These are phyloP conservation scores for Trilocha varians DNA, from an alignment of 2,888 invertebrate genomes.

Conservation along the genomic window DNA sequence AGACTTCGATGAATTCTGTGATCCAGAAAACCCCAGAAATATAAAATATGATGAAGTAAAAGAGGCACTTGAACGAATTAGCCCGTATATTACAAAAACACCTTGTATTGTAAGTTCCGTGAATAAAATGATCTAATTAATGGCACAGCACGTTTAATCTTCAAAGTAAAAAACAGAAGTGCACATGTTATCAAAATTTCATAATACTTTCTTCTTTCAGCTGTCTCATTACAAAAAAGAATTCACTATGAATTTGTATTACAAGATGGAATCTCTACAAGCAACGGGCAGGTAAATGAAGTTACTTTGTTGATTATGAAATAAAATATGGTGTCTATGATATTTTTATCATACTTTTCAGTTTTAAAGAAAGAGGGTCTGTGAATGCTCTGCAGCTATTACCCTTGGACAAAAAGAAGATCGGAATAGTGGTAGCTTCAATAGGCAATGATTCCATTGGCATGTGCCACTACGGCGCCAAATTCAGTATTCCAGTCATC, in stretches of 20 bases:
- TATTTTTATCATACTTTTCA: conserved; percentile 21
- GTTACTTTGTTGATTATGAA: background rate
- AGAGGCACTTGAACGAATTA: conserved; percentile 31
- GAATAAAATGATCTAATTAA: background rate
- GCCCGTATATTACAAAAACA: conserved; percentile 27
- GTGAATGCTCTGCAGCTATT: conserved; percentile 75
- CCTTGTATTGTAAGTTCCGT: conserved; percentile 37
- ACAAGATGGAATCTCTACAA: conserved; percentile 40
- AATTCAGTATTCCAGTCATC: conserved; percentile 73
- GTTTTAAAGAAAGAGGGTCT: conserved; percentile 83
- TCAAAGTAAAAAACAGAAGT: background rate
- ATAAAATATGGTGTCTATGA: background rate
- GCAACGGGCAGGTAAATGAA: conserved; percentile 36
- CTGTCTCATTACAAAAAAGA: conserved; percentile 37
- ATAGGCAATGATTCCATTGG: conserved; percentile 82
- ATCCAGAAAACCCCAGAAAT: conserved; percentile 46
- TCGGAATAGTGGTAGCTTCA: conserved; percentile 79
- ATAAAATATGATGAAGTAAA: conserved; percentile 39
- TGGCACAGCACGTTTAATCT: too few relatives aligned
- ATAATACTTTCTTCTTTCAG: conserved; percentile 25
- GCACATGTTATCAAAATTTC: background rate
- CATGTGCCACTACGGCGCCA: conserved; percentile 76
- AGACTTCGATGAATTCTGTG: conserved; percentile 54
- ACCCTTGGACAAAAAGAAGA: conserved; percentile 67
- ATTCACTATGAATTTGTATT: conserved; percentile 34